Base-by-base conservation (phyloP, 2,113 vertebrate species). In the Oreocharis arfaki region DNA sequence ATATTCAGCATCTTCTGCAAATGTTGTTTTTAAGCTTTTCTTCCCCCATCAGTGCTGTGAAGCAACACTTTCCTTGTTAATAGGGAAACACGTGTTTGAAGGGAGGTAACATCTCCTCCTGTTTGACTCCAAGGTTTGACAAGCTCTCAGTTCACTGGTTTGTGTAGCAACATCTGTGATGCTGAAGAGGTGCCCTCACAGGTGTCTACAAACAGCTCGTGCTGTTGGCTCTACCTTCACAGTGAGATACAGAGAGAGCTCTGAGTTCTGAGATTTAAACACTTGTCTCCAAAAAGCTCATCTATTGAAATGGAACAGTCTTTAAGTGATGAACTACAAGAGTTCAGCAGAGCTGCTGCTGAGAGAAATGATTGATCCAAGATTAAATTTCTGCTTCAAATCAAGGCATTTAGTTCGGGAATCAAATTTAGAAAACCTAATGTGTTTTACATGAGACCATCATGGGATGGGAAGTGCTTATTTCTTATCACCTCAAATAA, bases 131-230 rank as follows among this genome's bases (percentile, higher is more conserved):
- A 74, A 59, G 82, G 49, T 87, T 89, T 81, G 49, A 81, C 75
- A 88, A 6, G 22, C 30, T 87, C 78, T 88, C 77, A 60, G 70
- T 83, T 93, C 61, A 68, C 55, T 87, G 77, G 30, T 80, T 90
- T 93, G 59, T 68, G 73, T 90, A 89, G 80, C 53, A 86, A 81
- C 87, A 85, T 78, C 78, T 90, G 84, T 75, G 92, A 87, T 94
- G 74, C 88, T 92, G 74, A 85, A 87, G 81, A 81, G 80, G 56
- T 81, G 68, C 73, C 73, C 42, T 68, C 85, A 85, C 85, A 81
- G 83, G 65, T 88, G 41, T 70, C 44, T 49, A 10, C 70, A 64
- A 35, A 42, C 42, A 92, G 64, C 26, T 79, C 49, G 2, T 33
- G 35, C 82, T 82, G 24, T 46, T 87, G 55, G 61, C 56, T 89